phyloP scores from a whole-genome alignment of 2,797 vertebrate species.

The Helostoma temminkii region DNA sequence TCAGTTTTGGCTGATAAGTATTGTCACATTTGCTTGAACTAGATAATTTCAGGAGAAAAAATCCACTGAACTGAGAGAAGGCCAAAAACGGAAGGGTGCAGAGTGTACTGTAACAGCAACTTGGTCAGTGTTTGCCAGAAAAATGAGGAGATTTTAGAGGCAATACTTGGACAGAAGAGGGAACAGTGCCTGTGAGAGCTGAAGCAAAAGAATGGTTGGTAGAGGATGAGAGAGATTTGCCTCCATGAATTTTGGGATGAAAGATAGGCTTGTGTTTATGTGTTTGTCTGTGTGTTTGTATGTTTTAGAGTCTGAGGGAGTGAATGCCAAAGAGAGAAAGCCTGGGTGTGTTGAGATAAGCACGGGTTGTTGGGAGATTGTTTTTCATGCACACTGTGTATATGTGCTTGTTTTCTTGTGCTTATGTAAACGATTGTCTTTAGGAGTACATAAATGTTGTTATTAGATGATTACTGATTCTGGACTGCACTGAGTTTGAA shows the following conservation, averaged over 20 bases:
- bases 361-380: conserved; percentile 66
- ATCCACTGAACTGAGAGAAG: conserved; percentile 16
- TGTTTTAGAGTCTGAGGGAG: conserved; percentile 38
- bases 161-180: conserved; percentile 37
- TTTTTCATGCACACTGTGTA: conserved; percentile 48
- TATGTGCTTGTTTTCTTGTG: conserved; percentile 22
- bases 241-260: conserved; percentile 71
- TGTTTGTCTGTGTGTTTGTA: conserved; percentile 9
- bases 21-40: conserved; percentile 18
- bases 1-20: conserved; percentile 12
- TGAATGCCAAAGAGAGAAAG: conserved; percentile 76
- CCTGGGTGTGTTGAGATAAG: conserved; percentile 84
- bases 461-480: conserved; percentile 54
- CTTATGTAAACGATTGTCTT: conserved; percentile 36
- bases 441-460: conserved; percentile 31
- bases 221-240: conserved; percentile 77
- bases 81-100: conserved; percentile 22
- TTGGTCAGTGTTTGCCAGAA: conserved; percentile 43
- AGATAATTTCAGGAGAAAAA: conserved; percentile 26
- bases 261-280: conserved; percentile 58
- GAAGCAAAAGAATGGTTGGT: conserved; percentile 70
- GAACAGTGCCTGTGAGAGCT: conserved; percentile 58
- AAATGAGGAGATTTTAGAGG: conserved; percentile 48
- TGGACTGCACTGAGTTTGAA: conserved; percentile 49
- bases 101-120: conserved; percentile 29